Evolutionary conservation across 1,140 invertebrate genomes (phyloP).

Genomic region (Heliconius hermathena): DNA sequence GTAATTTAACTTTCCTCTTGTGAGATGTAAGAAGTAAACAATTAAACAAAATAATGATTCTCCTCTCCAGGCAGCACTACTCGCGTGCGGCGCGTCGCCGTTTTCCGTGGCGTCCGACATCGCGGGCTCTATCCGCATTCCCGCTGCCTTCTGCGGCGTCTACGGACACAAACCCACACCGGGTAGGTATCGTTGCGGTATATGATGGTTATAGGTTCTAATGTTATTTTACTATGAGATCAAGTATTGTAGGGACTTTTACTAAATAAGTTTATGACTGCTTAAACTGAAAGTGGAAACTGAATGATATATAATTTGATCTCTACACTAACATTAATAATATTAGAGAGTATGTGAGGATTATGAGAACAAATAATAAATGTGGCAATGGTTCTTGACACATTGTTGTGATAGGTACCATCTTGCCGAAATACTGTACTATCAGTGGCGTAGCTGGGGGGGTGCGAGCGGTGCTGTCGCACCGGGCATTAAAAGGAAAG

Average conservation of each 20-base stretch:
- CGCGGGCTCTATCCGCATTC: conserved; percentile 92
- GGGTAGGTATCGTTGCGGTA: conserved; percentile 68
- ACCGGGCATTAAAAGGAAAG: too few relatives aligned
- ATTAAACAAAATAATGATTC: background rate
- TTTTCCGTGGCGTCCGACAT: conserved; percentile 94
- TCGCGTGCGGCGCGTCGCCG: conserved; percentile 87
- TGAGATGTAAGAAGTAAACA: background rate
- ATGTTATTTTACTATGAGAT: too few relatives aligned
- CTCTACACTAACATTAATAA: too few relatives aligned
- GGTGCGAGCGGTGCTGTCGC: too few relatives aligned
- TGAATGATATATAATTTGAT: too few relatives aligned
- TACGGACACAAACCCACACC: conserved; percentile 94
- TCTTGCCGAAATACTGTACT: too few relatives aligned
- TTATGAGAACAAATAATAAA: background rate
- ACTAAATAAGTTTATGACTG: too few relatives aligned
- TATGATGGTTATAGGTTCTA: too few relatives aligned
- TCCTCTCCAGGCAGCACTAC: conserved; percentile 83
- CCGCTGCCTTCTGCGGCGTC: conserved; percentile 91
- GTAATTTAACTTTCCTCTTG: too few relatives aligned
- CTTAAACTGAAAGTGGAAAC: background rate
- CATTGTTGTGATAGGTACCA: too few relatives aligned
- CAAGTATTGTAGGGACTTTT: too few relatives aligned
- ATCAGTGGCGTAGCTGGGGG: too few relatives aligned
- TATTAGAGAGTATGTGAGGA: background rate
- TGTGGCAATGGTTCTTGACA: background rate